Evolutionary conservation across 2,113 vertebrate species (phyloP).

Genomic region (Aldabrachelys gigantea): DNA sequence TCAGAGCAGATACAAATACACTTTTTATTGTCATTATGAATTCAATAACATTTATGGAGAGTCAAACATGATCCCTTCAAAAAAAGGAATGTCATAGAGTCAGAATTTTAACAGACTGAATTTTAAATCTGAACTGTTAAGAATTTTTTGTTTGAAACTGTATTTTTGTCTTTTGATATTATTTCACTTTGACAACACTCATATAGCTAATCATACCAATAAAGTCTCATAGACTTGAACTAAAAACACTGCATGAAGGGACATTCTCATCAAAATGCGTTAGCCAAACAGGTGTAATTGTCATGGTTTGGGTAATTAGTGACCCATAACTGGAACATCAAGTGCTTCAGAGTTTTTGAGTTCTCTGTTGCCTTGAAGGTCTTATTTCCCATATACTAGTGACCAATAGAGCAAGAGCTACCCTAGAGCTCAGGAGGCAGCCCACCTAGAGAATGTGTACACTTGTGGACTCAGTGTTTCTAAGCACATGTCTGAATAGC

Average conservation of each 20-base stretch:
- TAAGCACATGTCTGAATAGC: too few species aligned
- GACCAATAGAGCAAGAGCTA: background rate
- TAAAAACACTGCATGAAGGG: background rate
- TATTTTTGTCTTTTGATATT: background rate
- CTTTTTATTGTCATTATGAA: background rate
- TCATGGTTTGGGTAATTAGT: background rate
- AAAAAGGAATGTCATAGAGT: conserved; percentile 6
- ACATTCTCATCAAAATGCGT: background rate
- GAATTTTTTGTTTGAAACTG: background rate
- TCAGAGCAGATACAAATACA: conserved; percentile 33
- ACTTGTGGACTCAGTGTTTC: too few species aligned
- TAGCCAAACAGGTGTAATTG: background rate
- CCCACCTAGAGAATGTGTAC: too few species aligned
- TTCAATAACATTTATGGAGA: background rate
- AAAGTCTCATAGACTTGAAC: background rate
- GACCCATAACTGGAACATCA: conserved; percentile 2
- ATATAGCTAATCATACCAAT: conserved; percentile 1
- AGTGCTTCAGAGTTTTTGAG: conserved; percentile 6
- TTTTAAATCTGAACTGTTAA: background rate
- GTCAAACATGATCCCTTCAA: conserved; percentile 19
- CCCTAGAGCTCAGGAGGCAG: background rate
- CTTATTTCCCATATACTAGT: background rate
- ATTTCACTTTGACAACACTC: conserved; percentile 19
- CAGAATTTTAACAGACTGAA: background rate
- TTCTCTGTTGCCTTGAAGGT: background rate